A percentile compares a stretch with the other conserved stretches of the same genome.
phyloP scores from a whole-genome alignment of 2,113 vertebrate genomes.

The Spermophilus dauricus region DNA sequence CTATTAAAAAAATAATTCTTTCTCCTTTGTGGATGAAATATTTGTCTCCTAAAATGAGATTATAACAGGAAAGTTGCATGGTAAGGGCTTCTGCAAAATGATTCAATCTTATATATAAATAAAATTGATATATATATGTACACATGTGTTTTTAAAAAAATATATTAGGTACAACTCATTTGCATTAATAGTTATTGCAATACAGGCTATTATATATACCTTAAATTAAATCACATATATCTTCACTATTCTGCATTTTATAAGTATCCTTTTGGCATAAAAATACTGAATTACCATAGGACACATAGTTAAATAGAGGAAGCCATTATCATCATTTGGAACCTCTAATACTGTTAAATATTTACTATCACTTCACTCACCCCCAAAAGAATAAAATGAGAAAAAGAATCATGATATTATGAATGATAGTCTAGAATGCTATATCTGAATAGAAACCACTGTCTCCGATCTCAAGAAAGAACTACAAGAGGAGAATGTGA shows the following conservation, averaged over 20 bases:
- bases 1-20: not conserved
- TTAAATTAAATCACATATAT: conserved; percentile 55
- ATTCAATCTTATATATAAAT: not conserved
- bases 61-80: not conserved
- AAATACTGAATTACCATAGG: not conserved
- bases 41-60: not conserved
- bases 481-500: not conserved
- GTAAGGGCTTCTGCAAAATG: not conserved
- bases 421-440: not conserved
- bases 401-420: not conserved
- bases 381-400: not conserved
- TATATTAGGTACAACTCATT: not conserved
- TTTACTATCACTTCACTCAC: not conserved
- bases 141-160: not conserved
- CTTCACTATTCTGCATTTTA: not conserved
- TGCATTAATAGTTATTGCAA: not conserved
- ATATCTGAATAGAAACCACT: not conserved
- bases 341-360: not conserved
- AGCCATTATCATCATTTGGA: not conserved
- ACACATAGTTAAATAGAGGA: not conserved
- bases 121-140: not conserved
- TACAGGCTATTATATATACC: not conserved
- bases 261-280: not conserved
- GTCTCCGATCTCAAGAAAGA: not conserved
- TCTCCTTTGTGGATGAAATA: not conserved